phyloP scores from a whole-genome alignment of 2,113 vertebrate species.

The Girardinichthys multiradiatus region DNA sequence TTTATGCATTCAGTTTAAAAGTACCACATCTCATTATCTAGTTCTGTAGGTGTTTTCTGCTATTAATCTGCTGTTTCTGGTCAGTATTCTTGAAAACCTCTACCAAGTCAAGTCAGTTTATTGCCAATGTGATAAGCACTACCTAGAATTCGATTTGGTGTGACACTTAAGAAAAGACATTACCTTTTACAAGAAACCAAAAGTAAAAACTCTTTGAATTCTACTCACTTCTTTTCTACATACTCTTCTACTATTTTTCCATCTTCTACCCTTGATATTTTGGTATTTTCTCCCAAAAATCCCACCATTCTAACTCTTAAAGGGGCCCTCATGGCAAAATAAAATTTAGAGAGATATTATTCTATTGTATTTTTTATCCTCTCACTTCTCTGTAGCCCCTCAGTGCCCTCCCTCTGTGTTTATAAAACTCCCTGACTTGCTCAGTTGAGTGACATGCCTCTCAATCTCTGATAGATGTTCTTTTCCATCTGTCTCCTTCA shows the following conservation, averaged over 20 bases:
- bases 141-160: background rate
- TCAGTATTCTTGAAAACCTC: constrained; percentile 19
- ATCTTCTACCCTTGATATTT: background rate
- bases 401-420: constrained; percentile 10
- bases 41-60: background rate
- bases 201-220: background rate
- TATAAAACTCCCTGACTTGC: constrained; percentile 42
- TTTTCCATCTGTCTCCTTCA: constrained; percentile 25
- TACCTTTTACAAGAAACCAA: background rate
- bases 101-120: background rate
- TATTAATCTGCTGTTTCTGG: background rate
- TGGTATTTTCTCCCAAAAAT: constrained; percentile 4
- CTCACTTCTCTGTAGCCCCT: background rate
- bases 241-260: background rate
- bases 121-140: background rate
- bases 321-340: background rate
- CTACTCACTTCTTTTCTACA: background rate
- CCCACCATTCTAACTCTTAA: background rate
- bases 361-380: constrained; percentile 4
- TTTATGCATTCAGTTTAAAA: background rate
- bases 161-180: background rate
- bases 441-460: constrained; percentile 50
- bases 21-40: background rate
- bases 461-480: constrained; percentile 52
- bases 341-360: background rate